A percentile compares a stretch with the other conserved stretches of the same genome.
phyloP scores from a whole-genome alignment of 2,797 vertebrate genomes.

The Siniperca undulata region DNA sequence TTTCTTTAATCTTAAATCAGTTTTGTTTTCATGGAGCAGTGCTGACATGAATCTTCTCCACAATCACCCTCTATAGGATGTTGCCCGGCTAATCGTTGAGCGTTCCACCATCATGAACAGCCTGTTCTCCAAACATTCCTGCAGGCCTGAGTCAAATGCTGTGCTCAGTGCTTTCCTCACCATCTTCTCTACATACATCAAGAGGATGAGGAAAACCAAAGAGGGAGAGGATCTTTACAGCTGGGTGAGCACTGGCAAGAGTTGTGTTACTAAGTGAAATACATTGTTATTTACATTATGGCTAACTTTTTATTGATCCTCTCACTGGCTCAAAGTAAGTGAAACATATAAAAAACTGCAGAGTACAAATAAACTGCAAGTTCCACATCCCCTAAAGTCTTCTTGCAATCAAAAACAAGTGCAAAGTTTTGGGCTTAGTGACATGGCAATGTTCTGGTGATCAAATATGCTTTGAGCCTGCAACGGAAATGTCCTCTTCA shows the following conservation, averaged over 20 bases:
- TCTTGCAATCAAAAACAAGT: neutral
- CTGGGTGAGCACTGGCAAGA: conserved; percentile 88
- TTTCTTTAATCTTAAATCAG: neutral
- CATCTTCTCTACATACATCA: conserved; percentile 94
- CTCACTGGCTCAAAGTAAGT: neutral
- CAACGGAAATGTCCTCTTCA: neutral
- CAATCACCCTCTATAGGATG: conserved; percentile 84
- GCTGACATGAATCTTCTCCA: neutral
- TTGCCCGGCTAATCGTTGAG: conserved; percentile 95
- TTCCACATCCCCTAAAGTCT: neutral
- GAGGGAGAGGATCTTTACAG: conserved; percentile 98
- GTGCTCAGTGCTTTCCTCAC: conserved; percentile 93
- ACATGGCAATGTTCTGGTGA: neutral
- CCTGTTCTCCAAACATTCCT: conserved; percentile 94
- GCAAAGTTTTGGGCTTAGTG: neutral
- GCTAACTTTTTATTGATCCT: neutral
- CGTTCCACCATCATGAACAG: conserved; percentile 99
- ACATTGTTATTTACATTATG: neutral
- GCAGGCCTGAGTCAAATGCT: conserved; percentile 89
- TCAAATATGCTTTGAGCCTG: neutral
- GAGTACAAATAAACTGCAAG: neutral
- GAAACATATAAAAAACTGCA: neutral
- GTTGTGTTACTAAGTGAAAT: neutral
- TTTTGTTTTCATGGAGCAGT: neutral
- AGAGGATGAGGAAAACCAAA: conserved; percentile 97